phyloP scores from a whole-genome alignment of 1,140 invertebrate species.

The Maniola jurtina region DNA sequence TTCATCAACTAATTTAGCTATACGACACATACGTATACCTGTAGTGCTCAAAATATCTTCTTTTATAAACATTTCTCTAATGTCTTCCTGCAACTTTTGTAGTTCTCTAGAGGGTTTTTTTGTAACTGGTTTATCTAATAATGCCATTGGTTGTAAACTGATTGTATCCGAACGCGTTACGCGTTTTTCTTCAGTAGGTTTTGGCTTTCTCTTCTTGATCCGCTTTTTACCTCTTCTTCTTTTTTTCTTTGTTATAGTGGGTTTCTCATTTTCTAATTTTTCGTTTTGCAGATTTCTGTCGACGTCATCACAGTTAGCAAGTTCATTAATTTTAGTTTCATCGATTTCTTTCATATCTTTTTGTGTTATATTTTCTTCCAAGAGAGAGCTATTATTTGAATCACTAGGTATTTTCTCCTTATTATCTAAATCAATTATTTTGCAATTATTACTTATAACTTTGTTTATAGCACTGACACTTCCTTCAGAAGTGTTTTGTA shows the following conservation, averaged over 20 bases:
- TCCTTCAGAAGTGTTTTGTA: too few relatives aligned
- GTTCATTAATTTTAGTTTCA: constrained; percentile 8
- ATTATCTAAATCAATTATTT: background rate
- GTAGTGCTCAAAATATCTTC: constrained; percentile 78
- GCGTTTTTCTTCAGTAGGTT: constrained; percentile 31
- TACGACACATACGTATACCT: constrained; percentile 79
- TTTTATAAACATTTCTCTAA: constrained; percentile 84
- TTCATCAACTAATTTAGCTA: constrained; percentile 63
- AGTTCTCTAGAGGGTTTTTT: constrained; percentile 76
- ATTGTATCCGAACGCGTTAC: constrained; percentile 40
- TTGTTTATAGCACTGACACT: background rate
- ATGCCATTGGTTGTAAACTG: constrained; percentile 6
- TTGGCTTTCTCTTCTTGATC: constrained; percentile 10
- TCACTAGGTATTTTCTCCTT: background rate
- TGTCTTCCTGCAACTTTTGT: constrained; percentile 82
- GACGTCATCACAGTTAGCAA: constrained; percentile 24
- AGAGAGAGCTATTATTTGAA: background rate
- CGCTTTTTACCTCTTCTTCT: constrained; percentile 30
- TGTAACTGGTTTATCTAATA: constrained; percentile 31
- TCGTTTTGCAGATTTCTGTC: constrained; percentile 11
- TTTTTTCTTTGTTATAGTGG: constrained; percentile 20
- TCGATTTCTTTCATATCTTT: constrained; percentile 1
- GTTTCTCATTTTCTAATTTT: background rate
- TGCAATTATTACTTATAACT: background rate
- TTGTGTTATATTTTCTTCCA: constrained; percentile 6